A percentile compares a stretch with the other conserved stretches of the same genome.
phyloP scores from a whole-genome alignment of 1,140 invertebrate species.

The Rhyzopertha dominica region DNA sequence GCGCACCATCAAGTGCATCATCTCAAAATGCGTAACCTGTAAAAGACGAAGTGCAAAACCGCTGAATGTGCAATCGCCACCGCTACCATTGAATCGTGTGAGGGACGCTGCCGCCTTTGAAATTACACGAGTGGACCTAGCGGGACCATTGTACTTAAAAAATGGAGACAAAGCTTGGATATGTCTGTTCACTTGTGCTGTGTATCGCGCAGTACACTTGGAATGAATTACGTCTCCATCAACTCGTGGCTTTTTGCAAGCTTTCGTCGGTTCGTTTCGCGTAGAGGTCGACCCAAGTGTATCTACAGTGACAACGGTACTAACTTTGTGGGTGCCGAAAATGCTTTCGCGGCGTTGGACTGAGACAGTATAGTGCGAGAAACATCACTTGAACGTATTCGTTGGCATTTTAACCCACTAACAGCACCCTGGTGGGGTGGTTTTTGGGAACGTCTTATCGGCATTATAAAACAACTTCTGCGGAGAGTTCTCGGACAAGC shows the following conservation, averaged over 20 bases:
- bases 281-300: slow-evolving; percentile 11
- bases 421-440: not conserved
- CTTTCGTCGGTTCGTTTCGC: slow-evolving; percentile 3
- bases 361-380: slow-evolving; percentile 5
- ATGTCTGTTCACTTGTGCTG: slow-evolving; percentile 36
- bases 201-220: slow-evolving; percentile 41
- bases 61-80: slow-evolving; percentile 18
- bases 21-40: slow-evolving; percentile 28
- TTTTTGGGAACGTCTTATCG: no score
- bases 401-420: no score
- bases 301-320: slow-evolving; percentile 14
- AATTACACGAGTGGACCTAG: slow-evolving; percentile 35
- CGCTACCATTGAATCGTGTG: slow-evolving; percentile 34
- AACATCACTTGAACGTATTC: no score
- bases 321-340: slow-evolving; percentile 13
- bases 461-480: slow-evolving; percentile 23
- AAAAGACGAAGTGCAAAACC: slow-evolving; percentile 21
- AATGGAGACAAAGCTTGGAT: slow-evolving; percentile 31
- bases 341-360: not conserved
- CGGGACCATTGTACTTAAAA: slow-evolving; percentile 31
- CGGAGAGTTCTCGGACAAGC: no score
- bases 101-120: slow-evolving; percentile 33
- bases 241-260: slow-evolving; percentile 18
- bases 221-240: slow-evolving; percentile 37
- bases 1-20: slow-evolving; percentile 2